Conservation (phyloP, 2,113 vertebrate genomes). For the Corythornis cristatus region DNA sequence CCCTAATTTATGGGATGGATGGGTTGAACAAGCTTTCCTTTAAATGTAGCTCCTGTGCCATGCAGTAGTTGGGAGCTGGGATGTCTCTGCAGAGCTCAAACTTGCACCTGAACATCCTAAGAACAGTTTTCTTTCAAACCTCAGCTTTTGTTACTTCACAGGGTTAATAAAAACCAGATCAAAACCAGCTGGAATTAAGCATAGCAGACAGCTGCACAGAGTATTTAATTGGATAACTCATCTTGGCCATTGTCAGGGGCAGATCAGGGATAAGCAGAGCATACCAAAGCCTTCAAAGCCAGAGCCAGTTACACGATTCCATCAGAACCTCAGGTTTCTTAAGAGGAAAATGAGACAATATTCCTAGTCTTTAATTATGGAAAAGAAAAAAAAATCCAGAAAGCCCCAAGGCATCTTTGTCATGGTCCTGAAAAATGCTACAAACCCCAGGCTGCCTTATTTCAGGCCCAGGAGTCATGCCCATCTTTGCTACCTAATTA, state of each 20-base stretch:
- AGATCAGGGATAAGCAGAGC: background rate
- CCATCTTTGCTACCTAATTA: conserved; percentile 32
- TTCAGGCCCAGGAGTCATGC: background rate
- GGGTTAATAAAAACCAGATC: background rate
- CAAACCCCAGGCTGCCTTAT: background rate
- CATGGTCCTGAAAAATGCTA: background rate
- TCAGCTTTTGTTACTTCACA: background rate
- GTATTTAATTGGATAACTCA: background rate
- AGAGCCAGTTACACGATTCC: background rate
- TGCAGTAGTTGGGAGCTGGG: background rate
- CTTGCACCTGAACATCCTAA: background rate
- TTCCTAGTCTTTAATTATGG: background rate
- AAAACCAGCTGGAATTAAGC: background rate
- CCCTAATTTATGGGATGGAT: background rate
- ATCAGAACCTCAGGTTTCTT: background rate
- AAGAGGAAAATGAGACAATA: background rate
- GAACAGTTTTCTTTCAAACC: background rate
- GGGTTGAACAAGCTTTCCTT: background rate
- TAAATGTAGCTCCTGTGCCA: background rate
- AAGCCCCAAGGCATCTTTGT: background rate
- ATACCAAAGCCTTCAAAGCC: background rate
- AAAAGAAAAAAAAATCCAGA: background rate
- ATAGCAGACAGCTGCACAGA: background rate
- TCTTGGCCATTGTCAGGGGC: background rate
- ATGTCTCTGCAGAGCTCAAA: background rate